Base-by-base conservation (phyloP, 2,797 vertebrate genomes). In the Cichlasoma orientale region DNA sequence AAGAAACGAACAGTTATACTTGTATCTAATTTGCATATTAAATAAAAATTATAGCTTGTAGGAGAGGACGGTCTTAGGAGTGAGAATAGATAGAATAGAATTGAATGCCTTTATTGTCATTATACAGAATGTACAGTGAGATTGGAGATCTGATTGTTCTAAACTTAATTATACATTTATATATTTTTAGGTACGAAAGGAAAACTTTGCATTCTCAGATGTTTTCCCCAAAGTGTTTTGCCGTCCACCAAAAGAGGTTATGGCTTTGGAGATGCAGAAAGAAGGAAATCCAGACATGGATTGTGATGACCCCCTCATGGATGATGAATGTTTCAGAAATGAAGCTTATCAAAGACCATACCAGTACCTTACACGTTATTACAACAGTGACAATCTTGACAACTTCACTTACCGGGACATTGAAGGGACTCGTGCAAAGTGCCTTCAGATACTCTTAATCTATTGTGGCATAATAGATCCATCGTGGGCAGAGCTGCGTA, bases 341-440 rank as follows among this genome's bases (percentile, higher is more conserved):
- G 96, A 96, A 86, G 91, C 93, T 27, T 98, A 95, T 90, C 97
- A 98, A 82, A 96, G 97, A 11, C 96, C 97, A 19, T 98, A 95
- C 84, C 97, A 98, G 59, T 98, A 98, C 36, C 90, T 98, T 59
- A 95, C 52, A 53, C 94, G 95, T 41, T 97, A 96, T 90, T 21
- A 95, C 5, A 88, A 77, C 7, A 78, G 69, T 0, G 8, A 16
- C 4, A 86, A 85, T 85, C 94, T 98, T 41, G 97, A 98, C 84
- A 25, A 0, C 0, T 98, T 98, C 85, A 27, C 11, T 10, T 98
- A 96, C 1, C 10, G 8, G 3, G 91, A 44, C 1, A 82, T 95
- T 72, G 97, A 97, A 57, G 97, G 96, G 74, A 94, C 85, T 55
- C 96, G 95, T 0, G 90, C 77, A 3, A 90, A 96, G 29, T 98